A percentile compares a stretch with the other conserved stretches of the same genome.
These are phyloP conservation scores for Strix aluco DNA, from an alignment of 2,113 vertebrate species.

Conservation along the genomic window DNA sequence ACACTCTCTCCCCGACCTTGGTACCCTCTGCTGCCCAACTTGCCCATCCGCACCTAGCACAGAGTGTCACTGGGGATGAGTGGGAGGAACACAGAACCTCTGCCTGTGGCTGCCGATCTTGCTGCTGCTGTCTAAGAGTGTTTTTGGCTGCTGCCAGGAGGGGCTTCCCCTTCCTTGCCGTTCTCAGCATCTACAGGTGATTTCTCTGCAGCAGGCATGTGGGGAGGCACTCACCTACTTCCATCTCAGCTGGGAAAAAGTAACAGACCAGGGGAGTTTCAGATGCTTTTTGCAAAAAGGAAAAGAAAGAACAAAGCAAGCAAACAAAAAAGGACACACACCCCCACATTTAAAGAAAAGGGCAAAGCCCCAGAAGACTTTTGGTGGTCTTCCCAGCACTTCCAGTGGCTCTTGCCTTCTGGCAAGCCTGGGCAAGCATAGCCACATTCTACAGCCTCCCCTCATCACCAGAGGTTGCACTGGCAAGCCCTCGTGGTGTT, in stretches of 20 bases:
- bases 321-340: rapidly evolving
- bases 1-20: too few species aligned
- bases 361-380: background rate
- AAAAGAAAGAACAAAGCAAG: background rate
- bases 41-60: rapidly evolving
- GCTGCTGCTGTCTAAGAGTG: too few species aligned
- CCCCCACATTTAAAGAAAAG: background rate
- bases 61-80: background rate
- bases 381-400: background rate
- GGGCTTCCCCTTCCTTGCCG: background rate
- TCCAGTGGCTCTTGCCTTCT: background rate
- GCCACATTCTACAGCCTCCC: background rate
- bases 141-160: background rate
- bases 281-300: background rate
- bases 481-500: background rate
- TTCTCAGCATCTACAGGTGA: background rate
- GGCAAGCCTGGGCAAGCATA: background rate
- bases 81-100: background rate
- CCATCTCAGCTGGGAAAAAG: background rate
- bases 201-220: background rate
- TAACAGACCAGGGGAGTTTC: background rate
- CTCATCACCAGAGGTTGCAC: background rate
- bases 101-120: background rate
- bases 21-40: background rate
- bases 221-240: background rate